phyloP scores from a whole-genome alignment of 2,113 vertebrate genomes.

The Passer montanus region DNA sequence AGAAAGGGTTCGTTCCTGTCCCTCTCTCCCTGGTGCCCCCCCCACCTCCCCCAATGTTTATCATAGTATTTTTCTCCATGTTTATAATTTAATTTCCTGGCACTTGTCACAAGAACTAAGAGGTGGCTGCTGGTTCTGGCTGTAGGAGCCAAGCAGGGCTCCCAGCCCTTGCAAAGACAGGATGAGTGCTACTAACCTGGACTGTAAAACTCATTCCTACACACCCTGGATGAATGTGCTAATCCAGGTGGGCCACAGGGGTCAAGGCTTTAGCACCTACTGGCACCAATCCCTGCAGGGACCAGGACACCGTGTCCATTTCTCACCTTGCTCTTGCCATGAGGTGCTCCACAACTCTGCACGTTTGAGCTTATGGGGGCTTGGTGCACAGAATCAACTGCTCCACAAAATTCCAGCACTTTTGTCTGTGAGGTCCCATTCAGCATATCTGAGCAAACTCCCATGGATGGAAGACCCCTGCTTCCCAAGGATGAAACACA shows the following conservation, averaged over 20 bases:
- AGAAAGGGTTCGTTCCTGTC: not conserved
- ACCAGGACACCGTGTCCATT: fast-evolving
- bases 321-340: not conserved
- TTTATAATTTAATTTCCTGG: not conserved
- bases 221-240: not conserved
- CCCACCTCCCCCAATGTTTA: not conserved
- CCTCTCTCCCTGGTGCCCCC: not conserved
- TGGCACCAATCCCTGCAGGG: not conserved
- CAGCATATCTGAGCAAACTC: not conserved
- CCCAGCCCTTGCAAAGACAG: not conserved
- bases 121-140: not conserved
- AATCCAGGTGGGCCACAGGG: not conserved
- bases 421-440: not conserved
- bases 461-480: not conserved
- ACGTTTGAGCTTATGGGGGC: not conserved
- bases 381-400: not conserved
- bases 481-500: not conserved
- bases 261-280: not conserved
- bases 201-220: not conserved
- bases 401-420: not conserved
- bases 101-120: not conserved
- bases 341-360: not conserved
- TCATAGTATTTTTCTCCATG: not conserved
- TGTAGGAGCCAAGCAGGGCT: not conserved
- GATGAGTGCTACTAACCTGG: not conserved